A percentile compares a stretch with the other conserved stretches of the same genome.
Evolutionary conservation across 2,888 invertebrate genomes (phyloP).

Genomic region (Aethes cnicana): DNA sequence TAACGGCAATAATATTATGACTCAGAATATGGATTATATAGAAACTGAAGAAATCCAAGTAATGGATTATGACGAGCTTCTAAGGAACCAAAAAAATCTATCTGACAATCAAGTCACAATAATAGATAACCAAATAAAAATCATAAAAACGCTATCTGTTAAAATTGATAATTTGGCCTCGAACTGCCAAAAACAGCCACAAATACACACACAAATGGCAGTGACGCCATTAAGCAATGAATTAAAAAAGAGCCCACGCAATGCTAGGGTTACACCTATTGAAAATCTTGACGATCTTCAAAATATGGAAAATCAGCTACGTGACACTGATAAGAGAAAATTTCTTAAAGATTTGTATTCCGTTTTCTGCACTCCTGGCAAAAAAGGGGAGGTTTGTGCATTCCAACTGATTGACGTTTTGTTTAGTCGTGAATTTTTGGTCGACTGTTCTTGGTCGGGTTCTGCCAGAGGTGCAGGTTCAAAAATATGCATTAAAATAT

Average conservation of each 20-base stretch:
- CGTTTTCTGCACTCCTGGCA: constrained; percentile 13
- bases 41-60: constrained; percentile 5
- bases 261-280: constrained; percentile 11
- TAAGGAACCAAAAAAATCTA: constrained; percentile 2
- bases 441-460: constrained; percentile 10
- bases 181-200: constrained; percentile 9
- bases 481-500: constrained; percentile 4
- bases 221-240: constrained; percentile 10
- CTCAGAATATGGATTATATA: too few species aligned
- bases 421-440: constrained; percentile 16
- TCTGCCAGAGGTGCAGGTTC: constrained; percentile 13
- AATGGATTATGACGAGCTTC: background rate
- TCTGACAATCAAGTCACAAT: constrained; percentile 6
- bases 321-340: constrained; percentile 13
- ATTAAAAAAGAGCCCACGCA: constrained; percentile 13
- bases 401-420: constrained; percentile 15
- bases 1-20: too few species aligned
- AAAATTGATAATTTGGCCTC: constrained; percentile 15
- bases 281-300: constrained; percentile 19
- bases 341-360: constrained; percentile 20
- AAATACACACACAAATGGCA: background rate
- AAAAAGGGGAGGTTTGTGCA: constrained; percentile 14
- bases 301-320: constrained; percentile 23
- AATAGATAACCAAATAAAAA: constrained; percentile 18
- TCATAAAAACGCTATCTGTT: constrained; percentile 13